Percentiles rank a stretch among this genome's conserved stretches.
Conservation (phyloP, 2,113 vertebrate genomes). For the Dunckerocampus dactyliophorus region DNA sequence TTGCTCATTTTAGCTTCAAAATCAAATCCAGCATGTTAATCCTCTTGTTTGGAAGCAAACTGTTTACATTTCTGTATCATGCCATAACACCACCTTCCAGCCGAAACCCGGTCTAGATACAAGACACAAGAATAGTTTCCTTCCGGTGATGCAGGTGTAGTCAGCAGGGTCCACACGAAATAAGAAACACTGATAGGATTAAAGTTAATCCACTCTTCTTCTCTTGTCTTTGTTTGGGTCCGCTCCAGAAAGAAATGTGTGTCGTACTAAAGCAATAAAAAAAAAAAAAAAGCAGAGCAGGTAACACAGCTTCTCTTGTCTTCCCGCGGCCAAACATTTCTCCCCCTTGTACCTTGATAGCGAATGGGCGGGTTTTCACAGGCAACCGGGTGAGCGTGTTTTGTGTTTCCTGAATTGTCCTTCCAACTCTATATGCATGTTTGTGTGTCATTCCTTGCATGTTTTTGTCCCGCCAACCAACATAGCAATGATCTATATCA, state of each 20-base stretch:
- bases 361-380: slow-evolving; percentile 28
- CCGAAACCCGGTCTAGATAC: too few relatives aligned
- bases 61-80: too few relatives aligned
- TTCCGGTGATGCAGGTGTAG: slow-evolving; percentile 44
- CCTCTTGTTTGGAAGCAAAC: not conserved
- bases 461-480: not conserved
- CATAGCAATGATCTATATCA: too few relatives aligned
- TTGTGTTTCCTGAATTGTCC: slow-evolving; percentile 31
- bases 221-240: slow-evolving; percentile 33
- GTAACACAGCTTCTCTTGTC: slow-evolving; percentile 50
- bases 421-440: not conserved
- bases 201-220: slow-evolving; percentile 55
- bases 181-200: slow-evolving; percentile 53
- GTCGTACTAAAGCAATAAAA: slow-evolving; percentile 18
- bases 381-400: slow-evolving; percentile 56
- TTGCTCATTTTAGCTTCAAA: not conserved
- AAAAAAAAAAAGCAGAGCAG: slow-evolving; percentile 37
- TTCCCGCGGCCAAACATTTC: slow-evolving; percentile 38
- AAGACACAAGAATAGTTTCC: slow-evolving; percentile 27
- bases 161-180: slow-evolving; percentile 27
- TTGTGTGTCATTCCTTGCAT: slow-evolving; percentile 5
- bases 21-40: slow-evolving; percentile 14
- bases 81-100: not conserved
- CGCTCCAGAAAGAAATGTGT: slow-evolving; percentile 29
- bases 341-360: slow-evolving; percentile 43